These are phyloP conservation scores for Oscheius sp. DNA, from an alignment of 2,888 invertebrate genomes.

Conservation along the genomic window DNA sequence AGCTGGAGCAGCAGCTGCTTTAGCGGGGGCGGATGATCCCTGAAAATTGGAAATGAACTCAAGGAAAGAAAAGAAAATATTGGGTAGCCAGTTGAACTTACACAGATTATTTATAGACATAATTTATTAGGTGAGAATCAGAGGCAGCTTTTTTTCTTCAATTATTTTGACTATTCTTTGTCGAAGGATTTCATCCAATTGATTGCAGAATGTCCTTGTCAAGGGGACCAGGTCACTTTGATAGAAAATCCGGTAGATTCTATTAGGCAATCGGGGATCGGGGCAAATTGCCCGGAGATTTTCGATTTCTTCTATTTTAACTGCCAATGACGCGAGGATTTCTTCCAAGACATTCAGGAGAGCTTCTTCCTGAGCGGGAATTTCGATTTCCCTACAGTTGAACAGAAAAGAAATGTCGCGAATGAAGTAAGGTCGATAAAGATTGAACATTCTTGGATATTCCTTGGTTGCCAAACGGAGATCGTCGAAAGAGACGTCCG, in stretches of 20 bases:
- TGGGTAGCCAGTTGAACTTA: neutral
- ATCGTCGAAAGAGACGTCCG: neutral
- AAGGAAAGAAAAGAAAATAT: conserved; percentile 5
- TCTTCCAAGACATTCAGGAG: conserved; percentile 40
- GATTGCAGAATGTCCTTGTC: conserved; percentile 49
- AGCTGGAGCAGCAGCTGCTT: conserved; percentile 39
- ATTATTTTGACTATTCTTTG: conserved; percentile 32
- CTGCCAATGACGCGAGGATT: conserved; percentile 46
- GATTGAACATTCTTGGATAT: neutral
- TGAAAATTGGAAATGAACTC: neutral
- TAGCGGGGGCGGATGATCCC: no score
- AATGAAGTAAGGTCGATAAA: conserved; percentile 48
- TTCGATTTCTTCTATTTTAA: conserved; percentile 48
- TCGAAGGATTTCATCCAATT: conserved; percentile 59
- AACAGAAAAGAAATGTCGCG: conserved; percentile 67
- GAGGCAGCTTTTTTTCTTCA: conserved; percentile 32
- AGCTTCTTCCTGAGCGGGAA: conserved; percentile 24
- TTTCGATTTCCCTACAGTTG: conserved; percentile 39
- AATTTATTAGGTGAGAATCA: conserved; percentile 43
- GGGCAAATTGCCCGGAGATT: conserved; percentile 59
- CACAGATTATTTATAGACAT: neutral
- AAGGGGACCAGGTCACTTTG: conserved; percentile 56
- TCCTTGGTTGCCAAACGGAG: neutral
- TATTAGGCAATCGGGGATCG: conserved; percentile 53
- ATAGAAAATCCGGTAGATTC: conserved; percentile 68